phyloP scores from a whole-genome alignment of 2,113 vertebrate species.

The Nerophis lumbriciformis region DNA sequence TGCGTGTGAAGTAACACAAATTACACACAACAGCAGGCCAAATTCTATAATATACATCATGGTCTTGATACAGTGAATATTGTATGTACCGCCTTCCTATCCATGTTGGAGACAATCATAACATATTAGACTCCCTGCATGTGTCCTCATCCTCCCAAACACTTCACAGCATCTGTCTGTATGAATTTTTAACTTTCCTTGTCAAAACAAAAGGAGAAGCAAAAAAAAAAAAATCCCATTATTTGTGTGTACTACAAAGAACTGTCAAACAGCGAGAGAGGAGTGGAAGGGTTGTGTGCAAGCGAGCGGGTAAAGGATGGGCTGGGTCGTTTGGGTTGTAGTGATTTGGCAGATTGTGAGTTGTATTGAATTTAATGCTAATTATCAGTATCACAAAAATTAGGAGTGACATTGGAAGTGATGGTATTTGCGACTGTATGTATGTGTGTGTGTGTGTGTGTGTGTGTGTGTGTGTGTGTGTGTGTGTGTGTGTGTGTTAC shows the following conservation, averaged over 20 bases:
- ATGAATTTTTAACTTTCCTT: slow-evolving; percentile 41
- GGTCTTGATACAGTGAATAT: slow-evolving; percentile 44
- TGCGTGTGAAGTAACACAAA: neutral
- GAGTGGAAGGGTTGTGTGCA: slow-evolving; percentile 9
- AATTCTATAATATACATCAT: slow-evolving; percentile 43
- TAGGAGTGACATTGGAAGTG: slow-evolving; percentile 35
- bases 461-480: slow-evolving; percentile 19
- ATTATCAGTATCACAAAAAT: slow-evolving; percentile 16
- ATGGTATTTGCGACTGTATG: slow-evolving; percentile 16
- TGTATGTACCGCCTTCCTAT: slow-evolving; percentile 15
- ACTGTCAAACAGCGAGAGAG: slow-evolving; percentile 23
- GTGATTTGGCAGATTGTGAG: slow-evolving; percentile 25
- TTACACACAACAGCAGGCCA: slow-evolving; percentile 24
- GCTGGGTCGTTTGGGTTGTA: slow-evolving; percentile 9
- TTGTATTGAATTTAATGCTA: slow-evolving; percentile 28
- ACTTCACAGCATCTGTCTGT: slow-evolving; percentile 40
- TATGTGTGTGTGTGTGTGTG: slow-evolving; percentile 22
- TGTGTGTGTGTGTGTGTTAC: slow-evolving; percentile 63
- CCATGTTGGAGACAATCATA: slow-evolving; percentile 16
- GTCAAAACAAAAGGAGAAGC: slow-evolving; percentile 20
- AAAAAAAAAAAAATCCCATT: neutral
- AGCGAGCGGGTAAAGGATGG: slow-evolving; percentile 7
- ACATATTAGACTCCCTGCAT: neutral
- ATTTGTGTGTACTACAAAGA: slow-evolving; percentile 39
- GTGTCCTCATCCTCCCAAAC: neutral